Base-by-base conservation (phyloP, 2,113 vertebrate species). In the Serinus canaria region DNA sequence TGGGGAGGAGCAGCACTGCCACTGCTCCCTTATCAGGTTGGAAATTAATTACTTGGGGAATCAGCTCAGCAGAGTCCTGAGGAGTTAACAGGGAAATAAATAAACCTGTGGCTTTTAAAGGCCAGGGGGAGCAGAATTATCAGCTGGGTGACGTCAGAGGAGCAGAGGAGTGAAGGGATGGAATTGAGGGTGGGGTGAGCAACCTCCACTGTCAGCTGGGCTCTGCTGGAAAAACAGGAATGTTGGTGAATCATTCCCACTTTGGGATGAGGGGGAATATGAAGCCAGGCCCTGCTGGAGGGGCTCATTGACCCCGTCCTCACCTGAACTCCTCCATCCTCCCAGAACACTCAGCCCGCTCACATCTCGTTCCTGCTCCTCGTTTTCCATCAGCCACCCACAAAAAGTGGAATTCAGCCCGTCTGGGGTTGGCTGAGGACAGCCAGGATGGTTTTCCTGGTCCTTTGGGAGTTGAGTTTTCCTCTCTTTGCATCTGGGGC, bases 291-390 rank as follows among this genome's bases (percentile, higher is more conserved):
- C 25, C 18, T 46, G 41, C 53, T 72, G 75, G 70, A 76, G 58
- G 28, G 62, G 27, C 28, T 56, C 70, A 11, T 83, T 89, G 69
- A 10, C 22, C 79, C 7, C 58, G 14, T 74, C 75, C 69, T 53
- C 37, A 5, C 37, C 87, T 16, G 27, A 41, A 19, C 9, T 44
- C 30, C 30, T 53, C 52, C 52, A 11, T 30, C 27, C 72, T 49
- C 23, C 33, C 50, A 13, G 52, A 11, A 13, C 30, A 13, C 53
- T 31, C 53, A 10, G 53, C 53, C 12, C 1, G 0, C 18, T 8
- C 2, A 0, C 0, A 0, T 8, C 68, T 27, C 11, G 1, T 28
- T 70, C 60, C 23, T 68, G 13, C 59, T 50, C 47, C 55, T 3
- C 23, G 2, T 28, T 92, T 62, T 21, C 28, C 25, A 3, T 41